Percentiles rank a stretch among this genome's conserved stretches.
These are phyloP conservation scores for Dascyllus trimaculatus DNA, from an alignment of 2,113 vertebrate genomes.

Conservation along the genomic window DNA sequence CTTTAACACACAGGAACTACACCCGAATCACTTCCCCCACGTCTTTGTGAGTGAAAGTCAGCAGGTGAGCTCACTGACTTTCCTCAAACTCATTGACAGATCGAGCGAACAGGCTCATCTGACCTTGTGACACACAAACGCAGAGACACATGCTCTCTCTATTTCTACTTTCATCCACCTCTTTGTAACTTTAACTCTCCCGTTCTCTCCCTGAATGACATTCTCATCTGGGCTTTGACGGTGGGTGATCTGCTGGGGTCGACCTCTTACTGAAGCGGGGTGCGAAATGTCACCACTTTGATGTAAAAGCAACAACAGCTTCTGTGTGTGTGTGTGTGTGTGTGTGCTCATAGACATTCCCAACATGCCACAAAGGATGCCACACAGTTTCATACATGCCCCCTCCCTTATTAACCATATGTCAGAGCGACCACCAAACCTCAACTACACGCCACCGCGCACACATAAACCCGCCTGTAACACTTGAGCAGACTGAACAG, in stretches of 20 bases:
- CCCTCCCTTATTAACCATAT: conserved; percentile 21
- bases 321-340: conserved; percentile 41
- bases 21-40: neutral
- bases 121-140: conserved; percentile 56
- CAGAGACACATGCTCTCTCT: conserved; percentile 38
- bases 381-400: conserved; percentile 46
- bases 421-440: conserved; percentile 12
- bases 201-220: conserved; percentile 34
- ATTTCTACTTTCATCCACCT: conserved; percentile 12
- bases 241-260: conserved; percentile 68
- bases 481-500: too few relatives aligned
- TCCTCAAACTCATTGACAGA: conserved; percentile 28
- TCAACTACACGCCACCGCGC: neutral
- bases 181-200: neutral
- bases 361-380: conserved; percentile 53
- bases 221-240: conserved; percentile 55
- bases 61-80: conserved; percentile 47
- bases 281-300: conserved; percentile 81
- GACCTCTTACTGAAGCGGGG: conserved; percentile 72
- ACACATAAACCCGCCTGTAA: neutral
- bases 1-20: neutral
- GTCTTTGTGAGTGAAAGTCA: conserved; percentile 1
- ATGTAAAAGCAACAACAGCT: conserved; percentile 70
- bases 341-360: conserved; percentile 49
- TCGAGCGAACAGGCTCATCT: conserved; percentile 20